Conservation (phyloP, 2,888 invertebrate genomes). For the Tipula vernalis region DNA sequence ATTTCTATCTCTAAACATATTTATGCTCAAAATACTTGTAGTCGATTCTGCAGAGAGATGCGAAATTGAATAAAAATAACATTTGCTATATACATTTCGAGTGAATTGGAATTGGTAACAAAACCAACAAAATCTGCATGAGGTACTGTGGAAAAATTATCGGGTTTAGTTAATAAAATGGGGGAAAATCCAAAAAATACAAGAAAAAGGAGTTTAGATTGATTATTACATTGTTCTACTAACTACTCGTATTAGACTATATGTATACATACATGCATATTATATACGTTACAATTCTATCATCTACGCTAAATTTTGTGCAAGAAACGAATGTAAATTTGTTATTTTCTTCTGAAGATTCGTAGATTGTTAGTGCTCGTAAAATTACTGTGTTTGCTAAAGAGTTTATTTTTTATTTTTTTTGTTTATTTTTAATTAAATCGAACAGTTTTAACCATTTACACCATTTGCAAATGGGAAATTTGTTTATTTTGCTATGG, state of each 20-base stretch:
- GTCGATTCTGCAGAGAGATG: not conserved
- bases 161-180: not conserved
- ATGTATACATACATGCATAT: not conserved
- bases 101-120: too few relatives aligned
- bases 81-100: not conserved
- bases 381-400: too few relatives aligned
- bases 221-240: not conserved
- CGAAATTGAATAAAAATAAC: not conserved
- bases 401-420: too few relatives aligned
- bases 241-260: not conserved
- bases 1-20: not conserved
- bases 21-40: not conserved
- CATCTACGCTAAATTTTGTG: not conserved
- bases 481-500: not conserved
- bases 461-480: not conserved
- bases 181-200: not conserved
- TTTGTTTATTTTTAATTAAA: not conserved
- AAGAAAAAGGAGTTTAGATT: not conserved
- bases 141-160: not conserved
- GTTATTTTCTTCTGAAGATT: not conserved
- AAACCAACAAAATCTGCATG: too few relatives aligned
- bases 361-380: too few relatives aligned
- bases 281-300: too few relatives aligned
- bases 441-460: not conserved
- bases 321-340: not conserved